Evolutionary conservation across 2,888 invertebrate genomes (phyloP).

Genomic region (Hyalella azteca): DNA sequence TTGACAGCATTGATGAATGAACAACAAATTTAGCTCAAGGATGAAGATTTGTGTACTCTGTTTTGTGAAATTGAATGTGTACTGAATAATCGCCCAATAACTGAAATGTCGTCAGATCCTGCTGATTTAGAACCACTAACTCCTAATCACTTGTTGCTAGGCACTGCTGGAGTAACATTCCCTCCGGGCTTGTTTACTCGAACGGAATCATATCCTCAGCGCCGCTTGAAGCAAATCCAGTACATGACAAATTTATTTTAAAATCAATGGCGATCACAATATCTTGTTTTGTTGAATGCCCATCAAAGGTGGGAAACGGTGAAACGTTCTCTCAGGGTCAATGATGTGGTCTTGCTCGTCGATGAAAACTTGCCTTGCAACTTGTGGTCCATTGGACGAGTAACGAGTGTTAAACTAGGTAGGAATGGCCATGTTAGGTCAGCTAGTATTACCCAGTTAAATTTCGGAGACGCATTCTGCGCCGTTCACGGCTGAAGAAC

Average conservation of each 20-base stretch:
- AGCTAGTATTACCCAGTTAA: too few relatives aligned
- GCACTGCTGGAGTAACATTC: not conserved
- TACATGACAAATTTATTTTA: constrained; percentile 3
- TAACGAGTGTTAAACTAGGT: too few relatives aligned
- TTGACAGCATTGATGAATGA: not conserved
- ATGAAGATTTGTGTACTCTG: constrained; percentile 34
- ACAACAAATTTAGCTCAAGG: not conserved
- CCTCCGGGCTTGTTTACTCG: not conserved
- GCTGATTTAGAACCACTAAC: constrained; percentile 21
- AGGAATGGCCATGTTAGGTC: too few relatives aligned
- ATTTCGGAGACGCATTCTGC: too few relatives aligned
- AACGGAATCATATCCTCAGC: not conserved
- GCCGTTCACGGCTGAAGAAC: too few relatives aligned
- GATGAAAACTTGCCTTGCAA: too few relatives aligned
- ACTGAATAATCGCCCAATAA: constrained; percentile 24
- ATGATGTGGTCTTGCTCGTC: too few relatives aligned
- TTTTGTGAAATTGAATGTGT: constrained; percentile 38
- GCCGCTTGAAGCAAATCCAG: constrained; percentile 7
- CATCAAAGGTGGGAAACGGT: constrained; percentile 11
- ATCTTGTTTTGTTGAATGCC: not conserved
- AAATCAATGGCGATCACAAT: not conserved
- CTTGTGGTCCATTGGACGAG: too few relatives aligned
- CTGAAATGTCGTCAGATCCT: not conserved
- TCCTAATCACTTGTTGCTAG: constrained; percentile 37
- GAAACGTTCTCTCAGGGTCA: too few relatives aligned